A percentile compares a stretch with the other conserved stretches of the same genome.
These are phyloP conservation scores for Camarhynchus parvulus DNA, from an alignment of 2,113 vertebrate genomes.

Conservation along the genomic window DNA sequence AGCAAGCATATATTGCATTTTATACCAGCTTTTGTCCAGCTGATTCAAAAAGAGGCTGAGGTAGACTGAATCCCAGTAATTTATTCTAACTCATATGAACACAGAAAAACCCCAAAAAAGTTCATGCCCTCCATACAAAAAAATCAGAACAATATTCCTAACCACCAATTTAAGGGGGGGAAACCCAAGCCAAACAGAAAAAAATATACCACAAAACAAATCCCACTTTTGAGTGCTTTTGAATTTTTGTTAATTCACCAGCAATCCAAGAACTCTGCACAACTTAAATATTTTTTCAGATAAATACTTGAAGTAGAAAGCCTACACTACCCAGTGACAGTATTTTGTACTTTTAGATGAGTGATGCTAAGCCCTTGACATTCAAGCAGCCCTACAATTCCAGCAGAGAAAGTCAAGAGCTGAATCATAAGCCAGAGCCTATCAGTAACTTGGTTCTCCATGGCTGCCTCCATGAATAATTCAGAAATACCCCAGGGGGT, in stretches of 20 bases:
- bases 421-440: not conserved
- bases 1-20: not conserved
- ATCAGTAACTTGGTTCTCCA: not conserved
- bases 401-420: not conserved
- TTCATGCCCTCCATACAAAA: not conserved
- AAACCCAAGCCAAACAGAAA: not conserved
- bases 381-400: not conserved
- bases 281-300: not conserved
- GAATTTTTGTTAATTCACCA: not conserved
- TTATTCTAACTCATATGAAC: not conserved
- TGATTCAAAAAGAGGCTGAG: not conserved
- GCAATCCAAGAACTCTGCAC: not conserved
- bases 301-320: not conserved
- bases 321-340: not conserved
- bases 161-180: not conserved
- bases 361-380: not conserved
- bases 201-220: not conserved
- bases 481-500: not conserved
- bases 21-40: not conserved
- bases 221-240: not conserved
- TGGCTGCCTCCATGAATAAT: rapidly evolving
- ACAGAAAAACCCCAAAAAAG: not conserved
- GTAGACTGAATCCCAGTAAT: not conserved
- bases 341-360: not conserved
- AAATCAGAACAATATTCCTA: not conserved